These are phyloP conservation scores for Pammene aurita DNA, from an alignment of 2,888 invertebrate species.

Conservation along the genomic window DNA sequence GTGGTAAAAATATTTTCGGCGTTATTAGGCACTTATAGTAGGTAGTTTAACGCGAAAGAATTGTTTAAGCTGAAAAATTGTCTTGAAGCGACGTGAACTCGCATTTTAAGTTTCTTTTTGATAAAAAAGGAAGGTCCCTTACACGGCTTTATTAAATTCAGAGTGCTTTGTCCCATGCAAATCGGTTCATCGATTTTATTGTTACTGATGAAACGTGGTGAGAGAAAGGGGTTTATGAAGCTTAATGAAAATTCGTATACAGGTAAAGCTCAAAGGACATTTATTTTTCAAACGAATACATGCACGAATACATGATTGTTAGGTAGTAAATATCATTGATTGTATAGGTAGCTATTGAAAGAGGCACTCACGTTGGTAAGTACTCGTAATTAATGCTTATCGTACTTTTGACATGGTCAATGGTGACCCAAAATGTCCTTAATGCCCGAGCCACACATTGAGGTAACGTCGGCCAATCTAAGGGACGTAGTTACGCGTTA, in stretches of 20 bases:
- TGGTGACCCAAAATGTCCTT: too few species aligned
- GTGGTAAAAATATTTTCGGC: background rate
- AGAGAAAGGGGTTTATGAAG: conserved; percentile 49
- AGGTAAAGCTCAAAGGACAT: background rate
- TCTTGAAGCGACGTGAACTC: conserved; percentile 10
- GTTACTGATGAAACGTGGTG: conserved; percentile 56
- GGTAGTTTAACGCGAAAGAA: background rate
- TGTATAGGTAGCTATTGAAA: background rate
- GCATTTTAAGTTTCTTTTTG: conserved; percentile 23
- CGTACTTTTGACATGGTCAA: too few species aligned
- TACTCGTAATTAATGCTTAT: too few species aligned
- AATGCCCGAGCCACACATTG: too few species aligned
- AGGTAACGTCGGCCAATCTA: too few species aligned
- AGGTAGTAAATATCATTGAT: too few species aligned
- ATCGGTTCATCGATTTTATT: conserved; percentile 67
- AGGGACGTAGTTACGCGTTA: too few species aligned
- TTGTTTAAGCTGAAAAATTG: conserved; percentile 19
- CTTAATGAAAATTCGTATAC: conserved; percentile 38
- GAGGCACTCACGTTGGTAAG: too few species aligned
- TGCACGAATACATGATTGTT: too few species aligned
- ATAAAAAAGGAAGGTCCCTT: conserved; percentile 47
- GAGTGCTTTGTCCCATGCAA: conserved; percentile 69
- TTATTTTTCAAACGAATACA: background rate
- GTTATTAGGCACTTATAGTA: conserved; percentile 13
- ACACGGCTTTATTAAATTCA: conserved; percentile 66